Base-by-base conservation (phyloP, 2,113 vertebrate species). In the Corvus hawaiiensis region DNA sequence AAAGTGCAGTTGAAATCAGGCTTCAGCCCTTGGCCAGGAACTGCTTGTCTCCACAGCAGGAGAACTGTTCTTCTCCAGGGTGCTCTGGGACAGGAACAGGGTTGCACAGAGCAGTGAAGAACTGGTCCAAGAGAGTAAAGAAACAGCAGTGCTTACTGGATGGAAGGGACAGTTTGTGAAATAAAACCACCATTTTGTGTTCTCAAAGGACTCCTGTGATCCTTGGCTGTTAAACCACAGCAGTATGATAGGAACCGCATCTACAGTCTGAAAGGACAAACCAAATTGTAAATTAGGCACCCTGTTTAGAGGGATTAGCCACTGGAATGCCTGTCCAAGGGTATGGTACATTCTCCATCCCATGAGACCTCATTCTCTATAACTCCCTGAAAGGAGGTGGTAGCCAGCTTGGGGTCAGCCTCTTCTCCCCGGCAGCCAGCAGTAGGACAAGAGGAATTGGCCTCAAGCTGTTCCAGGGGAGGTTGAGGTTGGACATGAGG, bases 181-280 rank as follows among this genome's bases (percentile, higher is more conserved):
- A 39, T 30, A 16, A 59, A 72, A 81, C n/a, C 20, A 33, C 3
- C 0, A 0, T 28, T 20, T 14, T 27, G 3, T 59, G 11, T 71
- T 79, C 23, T 80, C 39, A 52, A 51, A 79, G 87, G 44, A 32
- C 28, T 87, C 1, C 10, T 56, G 4, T 72, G 67, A 49, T 75
- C 44, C 5, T 10, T 84, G 58, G 54, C 87, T 68, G 44, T 64
- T 77, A 71, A 94, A 72, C 39, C 30, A 77, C 30, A 35, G 37
- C 30, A 67, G 43, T 15, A 8, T 1, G 16, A 30, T 71, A 84
- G 89, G 84, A 95, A 41, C 68, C 62, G 62, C 16, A 49, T 18
- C 46, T 87, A 68, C 35, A 71, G 24, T 61, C 51, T 80, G 79
- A 88, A 88, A 93, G 49, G 58, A 66, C 41, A 33, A 85, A 69